Evolutionary conservation across 1,140 invertebrate genomes (phyloP).

Genomic region (Laupala kohalensis): DNA sequence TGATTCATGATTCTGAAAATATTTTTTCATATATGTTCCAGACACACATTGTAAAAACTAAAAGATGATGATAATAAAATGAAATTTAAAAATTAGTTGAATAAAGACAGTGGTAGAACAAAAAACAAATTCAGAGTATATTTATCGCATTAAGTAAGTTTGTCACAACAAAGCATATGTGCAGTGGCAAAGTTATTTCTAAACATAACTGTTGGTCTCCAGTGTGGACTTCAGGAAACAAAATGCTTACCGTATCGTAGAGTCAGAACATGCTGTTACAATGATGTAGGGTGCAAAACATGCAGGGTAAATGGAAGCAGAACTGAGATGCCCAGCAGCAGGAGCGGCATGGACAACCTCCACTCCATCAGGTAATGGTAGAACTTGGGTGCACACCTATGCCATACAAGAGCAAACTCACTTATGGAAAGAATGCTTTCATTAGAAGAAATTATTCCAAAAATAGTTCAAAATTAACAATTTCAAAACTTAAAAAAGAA

Average conservation of each 20-base stretch:
- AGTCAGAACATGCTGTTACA: constrained; percentile 85
- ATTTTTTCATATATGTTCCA: too few species aligned
- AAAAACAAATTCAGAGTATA: background rate
- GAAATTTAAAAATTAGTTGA: constrained; percentile 18
- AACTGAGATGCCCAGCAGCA: constrained; percentile 90
- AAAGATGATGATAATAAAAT: constrained; percentile 8
- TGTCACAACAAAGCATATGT: too few species aligned
- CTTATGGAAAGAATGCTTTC: too few species aligned
- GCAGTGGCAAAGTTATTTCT: too few species aligned
- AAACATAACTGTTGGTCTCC: too few species aligned
- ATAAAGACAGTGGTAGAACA: background rate
- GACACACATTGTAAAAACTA: too few species aligned
- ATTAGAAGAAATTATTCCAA: too few species aligned
- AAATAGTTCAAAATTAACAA: too few species aligned
- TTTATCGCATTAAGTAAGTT: background rate
- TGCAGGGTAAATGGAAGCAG: constrained; percentile 96
- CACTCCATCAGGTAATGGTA: constrained; percentile 77
- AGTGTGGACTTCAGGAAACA: background rate
- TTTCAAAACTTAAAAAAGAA: too few species aligned
- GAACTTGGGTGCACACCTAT: constrained; percentile 64
- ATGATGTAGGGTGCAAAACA: constrained; percentile 94
- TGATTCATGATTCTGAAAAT: background rate
- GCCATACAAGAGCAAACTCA: too few species aligned
- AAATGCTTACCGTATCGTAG: constrained; percentile 41
- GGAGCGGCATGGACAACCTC: constrained; percentile 82